Evolutionary conservation across 30 jellyfish, hydroid and myxozoan species (phyloP).

Genomic region (Nemopilema nomurai): DNA sequence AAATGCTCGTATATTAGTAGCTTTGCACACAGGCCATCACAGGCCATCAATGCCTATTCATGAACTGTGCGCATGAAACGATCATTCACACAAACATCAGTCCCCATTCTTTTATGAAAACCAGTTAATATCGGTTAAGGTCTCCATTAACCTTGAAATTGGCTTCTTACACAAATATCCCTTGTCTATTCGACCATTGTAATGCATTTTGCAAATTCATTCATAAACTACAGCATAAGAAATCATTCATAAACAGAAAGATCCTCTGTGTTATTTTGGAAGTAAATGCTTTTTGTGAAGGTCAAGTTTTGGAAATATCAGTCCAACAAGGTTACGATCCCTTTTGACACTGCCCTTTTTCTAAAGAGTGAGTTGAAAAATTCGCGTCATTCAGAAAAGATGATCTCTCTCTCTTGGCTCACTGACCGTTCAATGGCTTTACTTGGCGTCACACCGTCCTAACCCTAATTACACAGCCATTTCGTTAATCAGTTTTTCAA

Average conservation of each 20-base stretch:
- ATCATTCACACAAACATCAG: not conserved
- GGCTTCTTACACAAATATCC: not conserved
- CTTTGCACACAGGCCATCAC: not conserved
- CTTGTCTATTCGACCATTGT: not conserved
- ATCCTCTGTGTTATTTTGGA: not conserved
- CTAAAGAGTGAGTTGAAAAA: not conserved
- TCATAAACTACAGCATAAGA: not conserved
- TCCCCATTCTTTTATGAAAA: not conserved
- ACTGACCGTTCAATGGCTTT: not conserved
- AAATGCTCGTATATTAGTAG: not conserved
- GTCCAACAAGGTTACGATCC: not conserved
- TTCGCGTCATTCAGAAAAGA: not conserved
- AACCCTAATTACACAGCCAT: no score
- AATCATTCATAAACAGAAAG: not conserved
- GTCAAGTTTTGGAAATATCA: not conserved
- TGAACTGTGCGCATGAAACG: not conserved
- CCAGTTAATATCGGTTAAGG: not conserved
- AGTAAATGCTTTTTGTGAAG: not conserved
- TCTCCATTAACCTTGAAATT: not conserved
- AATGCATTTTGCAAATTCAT: not conserved
- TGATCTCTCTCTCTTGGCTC: not conserved
- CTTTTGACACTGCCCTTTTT: not conserved
- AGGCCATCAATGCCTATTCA: not conserved
- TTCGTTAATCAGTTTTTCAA: no score
- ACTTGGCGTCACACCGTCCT: not conserved